Conservation (phyloP, 2,113 vertebrate species). For the Perognathus longimembris region DNA sequence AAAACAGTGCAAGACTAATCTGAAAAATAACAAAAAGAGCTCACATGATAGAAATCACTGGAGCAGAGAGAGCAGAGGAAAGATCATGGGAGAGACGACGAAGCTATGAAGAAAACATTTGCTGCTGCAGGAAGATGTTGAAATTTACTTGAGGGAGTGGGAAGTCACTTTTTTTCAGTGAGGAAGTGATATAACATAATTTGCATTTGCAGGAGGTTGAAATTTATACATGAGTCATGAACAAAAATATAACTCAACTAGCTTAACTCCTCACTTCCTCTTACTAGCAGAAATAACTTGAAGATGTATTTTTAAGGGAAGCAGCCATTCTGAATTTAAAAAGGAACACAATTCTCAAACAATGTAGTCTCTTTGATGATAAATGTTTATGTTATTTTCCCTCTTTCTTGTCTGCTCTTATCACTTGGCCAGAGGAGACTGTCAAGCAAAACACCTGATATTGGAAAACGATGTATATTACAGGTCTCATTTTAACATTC, state of each 20-base stretch:
- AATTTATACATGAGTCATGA: background rate
- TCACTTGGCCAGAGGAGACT: background rate
- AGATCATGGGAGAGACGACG: background rate
- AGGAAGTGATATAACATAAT: conserved; percentile 7
- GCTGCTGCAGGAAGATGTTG: background rate
- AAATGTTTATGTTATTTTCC: background rate
- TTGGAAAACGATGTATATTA: background rate
- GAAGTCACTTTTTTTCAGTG: background rate
- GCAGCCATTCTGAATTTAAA: background rate
- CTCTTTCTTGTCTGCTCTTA: background rate
- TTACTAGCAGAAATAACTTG: conserved; percentile 42
- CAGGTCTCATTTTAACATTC: background rate
- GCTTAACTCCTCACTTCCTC: conserved; percentile 25
- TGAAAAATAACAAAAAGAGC: no score
- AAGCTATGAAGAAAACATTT: background rate
- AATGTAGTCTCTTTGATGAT: background rate
- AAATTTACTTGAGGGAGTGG: background rate
- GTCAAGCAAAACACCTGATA: background rate
- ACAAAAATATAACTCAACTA: background rate
- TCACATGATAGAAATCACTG: background rate
- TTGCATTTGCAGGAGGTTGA: conserved; percentile 35
- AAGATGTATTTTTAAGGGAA: background rate
- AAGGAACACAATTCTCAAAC: background rate
- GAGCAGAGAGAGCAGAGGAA: background rate
- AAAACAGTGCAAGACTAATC: no score